These are phyloP conservation scores for Eurystomus glaucurus DNA, from an alignment of 2,797 vertebrate genomes.

Conservation along the genomic window DNA sequence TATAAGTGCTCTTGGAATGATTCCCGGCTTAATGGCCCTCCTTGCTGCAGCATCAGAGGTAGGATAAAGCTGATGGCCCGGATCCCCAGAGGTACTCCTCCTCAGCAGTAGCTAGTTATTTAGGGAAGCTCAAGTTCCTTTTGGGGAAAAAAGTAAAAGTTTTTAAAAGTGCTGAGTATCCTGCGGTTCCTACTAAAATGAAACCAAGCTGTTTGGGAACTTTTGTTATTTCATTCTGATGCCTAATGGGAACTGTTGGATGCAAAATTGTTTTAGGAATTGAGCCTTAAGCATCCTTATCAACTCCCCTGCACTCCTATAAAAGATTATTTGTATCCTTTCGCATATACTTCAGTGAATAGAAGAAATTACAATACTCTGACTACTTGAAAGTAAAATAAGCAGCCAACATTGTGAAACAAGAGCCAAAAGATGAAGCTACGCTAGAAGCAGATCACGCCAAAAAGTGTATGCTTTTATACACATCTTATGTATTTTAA, in stretches of 20 bases:
- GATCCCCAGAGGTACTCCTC: background rate
- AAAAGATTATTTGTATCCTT: background rate
- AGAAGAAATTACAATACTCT: background rate
- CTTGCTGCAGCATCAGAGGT: background rate
- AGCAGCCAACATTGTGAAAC: background rate
- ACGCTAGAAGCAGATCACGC: background rate
- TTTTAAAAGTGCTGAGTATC: background rate
- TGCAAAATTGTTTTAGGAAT: slow-evolving; percentile 29
- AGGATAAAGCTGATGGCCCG: background rate
- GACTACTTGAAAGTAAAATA: background rate
- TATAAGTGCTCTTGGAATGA: background rate
- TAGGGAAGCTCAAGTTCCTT: background rate
- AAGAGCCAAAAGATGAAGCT: background rate
- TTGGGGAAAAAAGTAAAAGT: background rate
- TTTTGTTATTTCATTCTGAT: background rate
- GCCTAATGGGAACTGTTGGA: slow-evolving; percentile 28
- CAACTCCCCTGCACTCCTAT: background rate
- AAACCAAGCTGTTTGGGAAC: background rate
- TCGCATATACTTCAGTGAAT: background rate
- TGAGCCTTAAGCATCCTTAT: background rate
- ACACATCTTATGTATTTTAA: background rate
- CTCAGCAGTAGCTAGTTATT: background rate
- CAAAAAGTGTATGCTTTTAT: background rate
- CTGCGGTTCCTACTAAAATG: background rate
- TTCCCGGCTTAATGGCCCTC: background rate